These are phyloP conservation scores for Orthosia gothica DNA, from an alignment of 2,888 invertebrate species.

Conservation along the genomic window DNA sequence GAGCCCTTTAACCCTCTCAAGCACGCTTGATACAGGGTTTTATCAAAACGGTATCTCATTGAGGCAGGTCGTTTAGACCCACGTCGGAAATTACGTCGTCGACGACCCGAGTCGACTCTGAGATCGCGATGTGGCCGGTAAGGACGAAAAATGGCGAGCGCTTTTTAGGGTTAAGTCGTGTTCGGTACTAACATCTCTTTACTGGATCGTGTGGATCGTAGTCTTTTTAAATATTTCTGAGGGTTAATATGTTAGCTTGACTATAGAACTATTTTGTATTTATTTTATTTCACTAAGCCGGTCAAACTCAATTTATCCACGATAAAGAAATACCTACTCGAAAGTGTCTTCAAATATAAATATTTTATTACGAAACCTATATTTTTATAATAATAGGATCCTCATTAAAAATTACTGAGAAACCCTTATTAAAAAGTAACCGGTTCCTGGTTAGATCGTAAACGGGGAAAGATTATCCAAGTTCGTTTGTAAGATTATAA, in stretches of 20 bases:
- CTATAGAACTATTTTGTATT: background rate
- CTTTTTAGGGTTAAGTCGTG: constrained; percentile 69
- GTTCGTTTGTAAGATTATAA: constrained; percentile 41
- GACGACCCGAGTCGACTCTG: constrained; percentile 48
- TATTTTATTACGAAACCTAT: background rate
- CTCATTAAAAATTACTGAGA: constrained; percentile 25
- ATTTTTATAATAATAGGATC: background rate
- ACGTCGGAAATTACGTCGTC: constrained; percentile 81
- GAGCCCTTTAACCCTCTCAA: constrained; percentile 73
- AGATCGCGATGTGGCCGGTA: constrained; percentile 54
- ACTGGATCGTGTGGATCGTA: constrained; percentile 34
- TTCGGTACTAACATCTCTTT: constrained; percentile 64
- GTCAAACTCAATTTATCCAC: background rate
- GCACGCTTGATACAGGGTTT: constrained; percentile 73
- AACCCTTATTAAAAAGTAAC: constrained; percentile 31
- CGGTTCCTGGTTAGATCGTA: constrained; percentile 26
- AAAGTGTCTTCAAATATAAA: background rate
- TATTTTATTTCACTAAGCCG: no score
- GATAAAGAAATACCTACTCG: background rate
- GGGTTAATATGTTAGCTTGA: background rate
- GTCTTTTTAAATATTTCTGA: constrained; percentile 14
- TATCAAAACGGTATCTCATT: constrained; percentile 79
- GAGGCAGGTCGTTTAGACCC: constrained; percentile 77
- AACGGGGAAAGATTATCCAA: constrained; percentile 35
- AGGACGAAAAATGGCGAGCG: constrained; percentile 70